Base-by-base conservation (phyloP, 2,888 invertebrate genomes). In the Idaea biselata region DNA sequence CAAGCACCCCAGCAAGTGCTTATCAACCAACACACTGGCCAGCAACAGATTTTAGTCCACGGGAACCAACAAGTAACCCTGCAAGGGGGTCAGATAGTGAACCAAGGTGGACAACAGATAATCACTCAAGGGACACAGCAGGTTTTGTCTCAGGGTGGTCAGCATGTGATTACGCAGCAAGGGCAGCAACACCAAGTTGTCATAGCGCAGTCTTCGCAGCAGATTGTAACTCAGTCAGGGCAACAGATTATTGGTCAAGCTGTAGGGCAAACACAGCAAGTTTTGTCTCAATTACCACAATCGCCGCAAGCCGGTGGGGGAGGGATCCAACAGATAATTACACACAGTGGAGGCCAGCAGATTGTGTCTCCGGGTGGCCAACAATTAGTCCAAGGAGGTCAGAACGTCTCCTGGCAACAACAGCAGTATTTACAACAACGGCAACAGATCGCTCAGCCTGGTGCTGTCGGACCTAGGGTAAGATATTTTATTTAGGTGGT, bases 1-100 rank as follows among this genome's bases (percentile, higher is more conserved):
- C 89, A 93, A 74, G 93, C 88, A 54, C 93, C 93, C 32, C 93
- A 93, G 68, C 93, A 93, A 71, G 91, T 92, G n/a, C 70, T 92
- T 55, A 91, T 92, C 65, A 92, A 92, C 66, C 91, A 91, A 66
- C 91, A 90, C 63, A 87, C 89, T 1, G 91, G 91, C 0, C 92
- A 93, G 60, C 93, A 91, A 66, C 93, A 93, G 69, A 93, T 93
- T 68, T 75, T 93, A 58, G 91, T 93, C 56, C 93, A 93, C 75
- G 91, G 92, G 8, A 91, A 91, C 64, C 93, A 93, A 69, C 93
- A 93, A 75, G 91, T 93, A 11, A 88, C 92, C 1, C 68, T 92
- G 56, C 93, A 93, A 74, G 89, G 91, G 16, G 89, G 89, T 1
- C 92, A 92, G 65, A 75, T 91, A 63, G 89, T 91, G 14, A 91